Evolutionary conservation across 2,888 invertebrate species (phyloP), one percentile per base, ranked within the genome.

Genomic region (Holacanthella duospinosa): DNA sequence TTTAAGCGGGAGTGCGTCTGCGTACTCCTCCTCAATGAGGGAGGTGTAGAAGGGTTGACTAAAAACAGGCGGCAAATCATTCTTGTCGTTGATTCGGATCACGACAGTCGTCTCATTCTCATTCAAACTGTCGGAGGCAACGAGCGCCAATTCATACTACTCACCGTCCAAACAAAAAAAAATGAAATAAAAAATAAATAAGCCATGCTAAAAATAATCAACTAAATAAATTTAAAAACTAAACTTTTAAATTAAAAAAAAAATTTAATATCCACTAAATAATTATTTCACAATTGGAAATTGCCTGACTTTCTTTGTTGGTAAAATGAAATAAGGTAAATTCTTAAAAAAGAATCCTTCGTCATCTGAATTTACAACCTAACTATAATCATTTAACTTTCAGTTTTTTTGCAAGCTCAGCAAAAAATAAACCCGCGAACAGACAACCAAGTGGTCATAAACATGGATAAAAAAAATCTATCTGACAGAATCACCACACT

Each of bases 71-170:
- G 92, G 88, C 75, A 92, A 83, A 80, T 93, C 93, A 81, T 93
- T 93, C 76, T 89, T 87, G 79, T 93, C 91, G 74, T 86, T 84
- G 73, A 60, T 59, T 21, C 28, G 43, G 26, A 93, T 86, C 75
- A 88, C 83, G 73, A 93, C 87, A 66, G 83, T 85, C 73, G 91
- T 91, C 74, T 84, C 85, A 81, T 88, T 89, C 80, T 93, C 92
- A 82, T 89, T 89, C 78, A 89, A 84, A 77, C 90, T 89, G 80
- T 90, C 89, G 70, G 92, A 90, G 67, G 89, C 89, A 77, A 91
- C 89, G 83, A 89, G 83, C 78, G 88, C 87, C 81, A 90, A 82
- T 80, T 88, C 88, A 81, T 89, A 90, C 87, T 89, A 83, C 68
- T 69, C 56, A 68, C 64, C 71, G 59, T 59, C 43, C 62, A 65